Percentiles rank a stretch among this genome's conserved stretches.
Conservation (phyloP, 92 coral and sea anemone genomes). For the Anthopleura xanthogrammica region DNA sequence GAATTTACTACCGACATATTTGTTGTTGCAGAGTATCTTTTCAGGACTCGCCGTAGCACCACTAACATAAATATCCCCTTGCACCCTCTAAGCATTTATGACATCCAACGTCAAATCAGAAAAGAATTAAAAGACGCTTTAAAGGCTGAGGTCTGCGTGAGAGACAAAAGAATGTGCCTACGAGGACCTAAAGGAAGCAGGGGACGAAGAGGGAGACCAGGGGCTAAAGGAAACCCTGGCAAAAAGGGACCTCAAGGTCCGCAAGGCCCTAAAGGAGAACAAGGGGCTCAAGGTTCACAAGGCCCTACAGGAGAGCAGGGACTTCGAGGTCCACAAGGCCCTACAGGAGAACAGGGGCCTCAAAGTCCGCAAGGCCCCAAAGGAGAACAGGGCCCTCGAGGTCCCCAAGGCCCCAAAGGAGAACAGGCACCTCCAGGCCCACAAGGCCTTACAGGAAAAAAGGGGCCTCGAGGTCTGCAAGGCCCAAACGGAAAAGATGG, state of each 20-base stretch:
- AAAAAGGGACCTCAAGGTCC: constrained; percentile 5
- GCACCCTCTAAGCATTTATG: background rate
- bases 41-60: background rate
- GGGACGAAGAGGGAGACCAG: constrained; percentile 34
- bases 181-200: constrained; percentile 35
- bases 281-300: constrained; percentile 29
- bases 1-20: too few relatives aligned
- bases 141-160: constrained; percentile 22
- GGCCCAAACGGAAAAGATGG: too few relatives aligned
- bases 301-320: constrained; percentile 48
- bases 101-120: background rate
- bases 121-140: constrained; percentile 3
- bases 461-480: constrained; percentile 47
- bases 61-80: background rate
- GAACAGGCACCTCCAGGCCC: constrained; percentile 42
- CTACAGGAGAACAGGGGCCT: too few relatives aligned
- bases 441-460: constrained; percentile 37
- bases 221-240: constrained; percentile 25
- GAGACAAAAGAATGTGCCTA: constrained; percentile 20
- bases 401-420: too few relatives aligned
- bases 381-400: constrained; percentile 35
- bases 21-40: background rate
- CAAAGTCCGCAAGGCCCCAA: too few relatives aligned
- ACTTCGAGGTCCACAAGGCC: constrained; percentile 42
- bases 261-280: too few relatives aligned